These are phyloP conservation scores for Parauchenoglanis punctatus DNA, from an alignment of 2,797 vertebrate genomes.

Conservation along the genomic window DNA sequence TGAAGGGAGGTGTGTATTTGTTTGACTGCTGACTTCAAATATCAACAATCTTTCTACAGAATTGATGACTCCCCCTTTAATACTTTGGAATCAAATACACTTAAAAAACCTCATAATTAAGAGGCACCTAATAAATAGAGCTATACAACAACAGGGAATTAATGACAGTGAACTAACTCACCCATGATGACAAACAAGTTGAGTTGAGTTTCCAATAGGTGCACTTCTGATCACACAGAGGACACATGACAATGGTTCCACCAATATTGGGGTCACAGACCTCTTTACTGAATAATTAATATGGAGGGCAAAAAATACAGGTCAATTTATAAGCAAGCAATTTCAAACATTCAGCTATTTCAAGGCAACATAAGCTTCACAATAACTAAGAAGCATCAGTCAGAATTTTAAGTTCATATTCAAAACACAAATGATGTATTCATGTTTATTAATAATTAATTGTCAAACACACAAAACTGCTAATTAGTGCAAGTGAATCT, in stretches of 20 bases:
- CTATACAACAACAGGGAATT: not conserved
- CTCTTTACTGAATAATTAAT: conserved; percentile 77
- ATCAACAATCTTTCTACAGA: too few relatives aligned
- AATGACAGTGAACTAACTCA: conserved; percentile 59
- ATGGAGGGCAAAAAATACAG: not conserved
- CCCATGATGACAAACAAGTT: conserved; percentile 90
- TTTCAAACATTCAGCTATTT: not conserved
- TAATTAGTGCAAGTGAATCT: not conserved
- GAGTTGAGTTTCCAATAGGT: conserved; percentile 92
- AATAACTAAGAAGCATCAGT: not conserved
- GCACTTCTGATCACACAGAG: conserved; percentile 89
- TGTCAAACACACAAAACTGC: not conserved
- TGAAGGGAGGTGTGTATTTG: too few relatives aligned
- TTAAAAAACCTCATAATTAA: not conserved
- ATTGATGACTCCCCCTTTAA: too few relatives aligned
- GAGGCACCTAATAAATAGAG: not conserved
- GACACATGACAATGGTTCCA: conserved; percentile 93
- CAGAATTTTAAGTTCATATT: not conserved
- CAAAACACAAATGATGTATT: not conserved
- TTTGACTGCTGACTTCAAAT: too few relatives aligned
- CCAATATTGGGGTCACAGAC: conserved; percentile 86
- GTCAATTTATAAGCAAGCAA: not conserved
- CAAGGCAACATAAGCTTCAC: not conserved
- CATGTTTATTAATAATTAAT: not conserved
- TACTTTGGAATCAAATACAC: not conserved